phyloP scores from a whole-genome alignment of 2,797 vertebrate genomes.

The Carapus acus region DNA sequence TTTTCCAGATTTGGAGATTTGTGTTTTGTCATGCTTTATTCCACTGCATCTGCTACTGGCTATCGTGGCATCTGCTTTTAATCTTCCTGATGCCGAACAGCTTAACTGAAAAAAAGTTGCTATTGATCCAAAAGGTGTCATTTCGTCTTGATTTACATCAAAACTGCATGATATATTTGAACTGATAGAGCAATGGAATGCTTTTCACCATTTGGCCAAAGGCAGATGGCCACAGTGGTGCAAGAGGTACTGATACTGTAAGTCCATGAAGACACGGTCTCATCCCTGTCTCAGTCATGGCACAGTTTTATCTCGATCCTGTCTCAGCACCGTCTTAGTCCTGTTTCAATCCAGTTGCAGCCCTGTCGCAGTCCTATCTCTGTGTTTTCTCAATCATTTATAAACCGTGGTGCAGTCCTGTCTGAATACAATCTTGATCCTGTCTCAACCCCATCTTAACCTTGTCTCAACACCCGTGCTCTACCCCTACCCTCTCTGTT shows the following conservation, averaged over 20 bases:
- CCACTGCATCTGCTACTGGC: slow-evolving; percentile 30
- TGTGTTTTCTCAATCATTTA: no score
- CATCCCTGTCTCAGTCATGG: no score
- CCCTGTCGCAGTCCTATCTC: no score
- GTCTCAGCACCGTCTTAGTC: no score
- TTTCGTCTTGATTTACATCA: slow-evolving; percentile 47
- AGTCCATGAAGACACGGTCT: background rate
- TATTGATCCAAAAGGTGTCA: slow-evolving; percentile 19
- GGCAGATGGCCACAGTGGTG: background rate
- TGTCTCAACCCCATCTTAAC: no score
- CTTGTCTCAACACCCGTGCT: no score
- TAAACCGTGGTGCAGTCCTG: no score
- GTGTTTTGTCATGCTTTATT: slow-evolving; percentile 43
- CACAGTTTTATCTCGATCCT: no score
- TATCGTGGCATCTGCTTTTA: slow-evolving; percentile 56
- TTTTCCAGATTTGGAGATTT: background rate
- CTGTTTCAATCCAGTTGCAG: no score
- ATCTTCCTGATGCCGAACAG: slow-evolving; percentile 36
- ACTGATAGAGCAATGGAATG: background rate
- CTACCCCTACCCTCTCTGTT: no score
- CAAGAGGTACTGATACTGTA: background rate
- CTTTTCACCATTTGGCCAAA: background rate
- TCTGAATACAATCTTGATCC: no score
- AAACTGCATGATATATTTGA: slow-evolving; percentile 10
- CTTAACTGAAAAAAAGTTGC: slow-evolving; percentile 48